These are phyloP conservation scores for Anableps anableps DNA, from an alignment of 2,797 vertebrate species.

Conservation along the genomic window DNA sequence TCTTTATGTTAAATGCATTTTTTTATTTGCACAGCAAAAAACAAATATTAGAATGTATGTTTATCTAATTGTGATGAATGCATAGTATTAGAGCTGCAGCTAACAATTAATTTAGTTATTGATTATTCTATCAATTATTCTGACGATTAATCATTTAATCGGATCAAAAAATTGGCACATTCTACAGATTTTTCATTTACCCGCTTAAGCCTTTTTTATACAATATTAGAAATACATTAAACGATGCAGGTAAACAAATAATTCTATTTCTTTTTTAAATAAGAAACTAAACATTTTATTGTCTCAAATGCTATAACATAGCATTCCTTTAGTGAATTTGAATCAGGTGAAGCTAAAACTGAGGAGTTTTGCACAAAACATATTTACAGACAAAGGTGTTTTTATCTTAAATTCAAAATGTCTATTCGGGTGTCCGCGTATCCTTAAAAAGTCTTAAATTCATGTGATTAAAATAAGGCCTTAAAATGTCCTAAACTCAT, in stretches of 20 bases:
- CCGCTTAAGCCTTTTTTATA: no score
- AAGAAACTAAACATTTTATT: neutral
- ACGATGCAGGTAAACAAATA: neutral
- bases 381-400: neutral
- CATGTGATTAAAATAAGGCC: no score
- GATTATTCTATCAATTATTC: neutral
- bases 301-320: neutral
- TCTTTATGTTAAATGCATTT: neutral
- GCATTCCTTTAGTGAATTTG: neutral
- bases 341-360: neutral
- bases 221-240: neutral
- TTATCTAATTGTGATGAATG: neutral
- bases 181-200: no score
- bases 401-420: neutral
- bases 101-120: neutral
- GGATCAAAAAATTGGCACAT: neutral
- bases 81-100: neutral
- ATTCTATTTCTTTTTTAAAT: neutral
- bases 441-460: no score
- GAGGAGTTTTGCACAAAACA: neutral
- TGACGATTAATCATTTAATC: neutral
- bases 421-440: no score
- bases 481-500: no score
- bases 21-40: neutral
- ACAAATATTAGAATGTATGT: no score